Base-by-base conservation (phyloP, 2,797 vertebrate species). In the Sciurus carolinensis region DNA sequence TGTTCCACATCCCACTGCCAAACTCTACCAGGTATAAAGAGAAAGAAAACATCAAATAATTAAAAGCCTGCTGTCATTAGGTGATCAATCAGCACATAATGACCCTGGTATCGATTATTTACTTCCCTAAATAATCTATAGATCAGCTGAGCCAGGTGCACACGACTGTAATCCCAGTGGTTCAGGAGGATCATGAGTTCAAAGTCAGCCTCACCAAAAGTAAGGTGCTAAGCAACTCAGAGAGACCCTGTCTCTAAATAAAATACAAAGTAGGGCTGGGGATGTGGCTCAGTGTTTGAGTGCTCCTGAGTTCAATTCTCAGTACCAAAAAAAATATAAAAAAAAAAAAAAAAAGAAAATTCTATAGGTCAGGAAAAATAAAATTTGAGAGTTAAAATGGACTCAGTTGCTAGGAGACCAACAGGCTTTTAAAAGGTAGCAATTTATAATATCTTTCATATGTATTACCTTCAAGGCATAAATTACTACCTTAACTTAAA, bases 391-490 rank as follows among this genome's bases (percentile, higher is more conserved):
- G 77, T 14, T 47, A 57, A 28, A 85, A 87, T 15, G 84, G 87
- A 90, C 84, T 92, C 77, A 95, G 44, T 50, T n/a, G 75, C 39
- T 93, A 59, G 30, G 39, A 89, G 44, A 91, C 5, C 12, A 82
- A 83, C 47, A 59, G 50, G 28, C 33, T 95, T 96, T 80, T 57
- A 87, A 79, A 83, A 66, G 44, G 81, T 39, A n/a, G 77, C 66
- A 91, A 94, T 84, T 92, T 89, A 94, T 7, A 79, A 39, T 24
- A 83, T 47, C 64, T 85, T 93, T 96, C 80, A 94, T 59, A 62
- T 64, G 69, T 13, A 57, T 88, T 67, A 92, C 44, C 44, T 92
- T 85, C 44, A 90, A 80, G 72, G 13, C 5, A 95, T 91, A 91
- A 64, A 89, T 4, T 84, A 33, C 47, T 81, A 50, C 17, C 54